Percentiles rank a stretch among this genome's conserved stretches.
phyloP scores from a whole-genome alignment of 1,140 invertebrate genomes.

The Megalopta genalis region DNA sequence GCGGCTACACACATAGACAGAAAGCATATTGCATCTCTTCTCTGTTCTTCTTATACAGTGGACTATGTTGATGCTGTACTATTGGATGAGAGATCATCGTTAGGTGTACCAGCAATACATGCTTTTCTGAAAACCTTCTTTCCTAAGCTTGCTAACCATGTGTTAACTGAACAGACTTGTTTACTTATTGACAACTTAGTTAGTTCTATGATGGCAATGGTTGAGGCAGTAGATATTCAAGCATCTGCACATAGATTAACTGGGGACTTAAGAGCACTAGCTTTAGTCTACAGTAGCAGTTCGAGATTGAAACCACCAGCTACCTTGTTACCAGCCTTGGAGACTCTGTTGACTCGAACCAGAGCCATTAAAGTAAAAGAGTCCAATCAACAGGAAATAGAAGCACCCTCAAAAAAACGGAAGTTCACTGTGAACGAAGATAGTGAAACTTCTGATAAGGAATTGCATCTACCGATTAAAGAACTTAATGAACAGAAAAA shows the following conservation, averaged over 20 bases:
- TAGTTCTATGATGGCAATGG: constrained; percentile 80
- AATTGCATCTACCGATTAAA: constrained; percentile 47
- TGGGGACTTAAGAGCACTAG: constrained; percentile 81
- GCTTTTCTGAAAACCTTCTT: constrained; percentile 91
- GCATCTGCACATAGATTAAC: constrained; percentile 79
- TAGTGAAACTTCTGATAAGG: constrained; percentile 46
- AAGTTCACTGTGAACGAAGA: constrained; percentile 71
- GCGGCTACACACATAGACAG: constrained; percentile 88
- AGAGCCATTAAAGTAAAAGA: constrained; percentile 70
- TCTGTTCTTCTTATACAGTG: constrained; percentile 88
- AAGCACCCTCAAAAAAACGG: constrained; percentile 75
- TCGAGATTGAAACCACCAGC: constrained; percentile 73
- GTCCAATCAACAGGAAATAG: constrained; percentile 65
- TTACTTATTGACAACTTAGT: constrained; percentile 82
- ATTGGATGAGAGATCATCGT: constrained; percentile 88
- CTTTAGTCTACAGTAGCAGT: constrained; percentile 80
- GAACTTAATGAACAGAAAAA: constrained; percentile 51
- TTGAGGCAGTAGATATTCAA: constrained; percentile 79
- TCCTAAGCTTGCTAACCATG: constrained; percentile 86
- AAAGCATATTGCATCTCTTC: constrained; percentile 88
- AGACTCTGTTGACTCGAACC: constrained; percentile 70
- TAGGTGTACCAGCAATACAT: constrained; percentile 89
- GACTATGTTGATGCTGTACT: constrained; percentile 92
- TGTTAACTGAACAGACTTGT: constrained; percentile 82
- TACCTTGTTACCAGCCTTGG: constrained; percentile 69